phyloP scores from a whole-genome alignment of 2,113 vertebrate species.

The Pseudopipra pipra region DNA sequence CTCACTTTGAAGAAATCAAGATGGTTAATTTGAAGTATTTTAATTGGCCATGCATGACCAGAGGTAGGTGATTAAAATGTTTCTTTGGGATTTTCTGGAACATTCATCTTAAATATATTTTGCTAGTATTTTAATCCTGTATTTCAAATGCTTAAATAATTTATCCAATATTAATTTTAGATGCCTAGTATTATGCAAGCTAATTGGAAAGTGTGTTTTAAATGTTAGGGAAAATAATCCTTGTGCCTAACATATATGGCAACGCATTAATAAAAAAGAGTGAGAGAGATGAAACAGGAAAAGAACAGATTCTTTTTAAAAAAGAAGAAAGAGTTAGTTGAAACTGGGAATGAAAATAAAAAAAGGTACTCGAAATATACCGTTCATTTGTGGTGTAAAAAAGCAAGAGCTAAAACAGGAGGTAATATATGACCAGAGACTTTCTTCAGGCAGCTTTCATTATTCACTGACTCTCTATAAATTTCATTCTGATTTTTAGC shows the following conservation, averaged over 20 bases:
- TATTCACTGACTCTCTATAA: background rate
- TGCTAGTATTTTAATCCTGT: background rate
- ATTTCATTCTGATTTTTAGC: background rate
- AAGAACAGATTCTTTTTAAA: background rate
- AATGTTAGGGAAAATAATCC: background rate
- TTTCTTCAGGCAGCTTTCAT: background rate
- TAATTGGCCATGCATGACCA: conserved; percentile 12
- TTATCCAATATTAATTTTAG: background rate
- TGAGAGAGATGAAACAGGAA: background rate
- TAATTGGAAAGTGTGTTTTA: background rate
- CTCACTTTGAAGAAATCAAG: background rate
- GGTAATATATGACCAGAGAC: background rate
- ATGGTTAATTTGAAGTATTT: conserved; percentile 25
- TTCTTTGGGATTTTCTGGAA: conserved; percentile 23
- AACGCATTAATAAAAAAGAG: background rate
- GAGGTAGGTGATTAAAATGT: conserved; percentile 9
- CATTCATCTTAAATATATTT: conserved; percentile 6
- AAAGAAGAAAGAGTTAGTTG: background rate
- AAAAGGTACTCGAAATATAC: background rate
- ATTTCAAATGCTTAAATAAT: conserved; percentile 1
- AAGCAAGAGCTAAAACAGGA: background rate
- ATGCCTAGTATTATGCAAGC: background rate
- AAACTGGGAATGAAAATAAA: background rate
- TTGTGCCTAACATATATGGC: background rate
- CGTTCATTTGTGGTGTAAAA: background rate